phyloP scores from a whole-genome alignment of 2,888 invertebrate species.

The Phyto melanocephala region DNA sequence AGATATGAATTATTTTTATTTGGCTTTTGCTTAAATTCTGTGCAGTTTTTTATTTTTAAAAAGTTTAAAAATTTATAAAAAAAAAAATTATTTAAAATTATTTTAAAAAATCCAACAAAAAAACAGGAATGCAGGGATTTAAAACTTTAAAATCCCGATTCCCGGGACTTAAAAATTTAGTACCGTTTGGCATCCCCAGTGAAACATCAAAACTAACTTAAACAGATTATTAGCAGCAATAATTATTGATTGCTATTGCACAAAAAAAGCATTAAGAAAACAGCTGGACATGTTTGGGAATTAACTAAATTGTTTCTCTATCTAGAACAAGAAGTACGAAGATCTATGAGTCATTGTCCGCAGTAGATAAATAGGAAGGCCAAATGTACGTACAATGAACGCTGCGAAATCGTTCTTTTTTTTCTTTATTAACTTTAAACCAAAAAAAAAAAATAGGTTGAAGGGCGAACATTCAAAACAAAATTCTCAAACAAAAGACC shows the following conservation, averaged over 20 bases:
- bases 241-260: neutral
- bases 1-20: no score
- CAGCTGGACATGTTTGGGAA: constrained; percentile 17
- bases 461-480: neutral
- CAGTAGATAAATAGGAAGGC: neutral
- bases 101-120: no score
- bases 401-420: neutral
- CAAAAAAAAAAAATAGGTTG: constrained; percentile 2
- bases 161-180: no score
- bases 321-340: neutral
- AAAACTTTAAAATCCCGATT: no score
- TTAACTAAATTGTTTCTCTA: neutral
- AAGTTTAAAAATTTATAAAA: no score
- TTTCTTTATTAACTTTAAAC: neutral
- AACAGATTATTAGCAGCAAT: neutral
- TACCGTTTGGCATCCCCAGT: no score
- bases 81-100: no score
- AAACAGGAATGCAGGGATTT: no score
- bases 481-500: neutral
- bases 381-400: neutral
- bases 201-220: neutral
- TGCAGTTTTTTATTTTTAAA: no score
- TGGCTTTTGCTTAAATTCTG: no score
- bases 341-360: neutral
- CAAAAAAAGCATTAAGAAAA: constrained; percentile 7